Evolutionary conservation across 2,888 invertebrate species (phyloP).

Genomic region (Elysia crispata): DNA sequence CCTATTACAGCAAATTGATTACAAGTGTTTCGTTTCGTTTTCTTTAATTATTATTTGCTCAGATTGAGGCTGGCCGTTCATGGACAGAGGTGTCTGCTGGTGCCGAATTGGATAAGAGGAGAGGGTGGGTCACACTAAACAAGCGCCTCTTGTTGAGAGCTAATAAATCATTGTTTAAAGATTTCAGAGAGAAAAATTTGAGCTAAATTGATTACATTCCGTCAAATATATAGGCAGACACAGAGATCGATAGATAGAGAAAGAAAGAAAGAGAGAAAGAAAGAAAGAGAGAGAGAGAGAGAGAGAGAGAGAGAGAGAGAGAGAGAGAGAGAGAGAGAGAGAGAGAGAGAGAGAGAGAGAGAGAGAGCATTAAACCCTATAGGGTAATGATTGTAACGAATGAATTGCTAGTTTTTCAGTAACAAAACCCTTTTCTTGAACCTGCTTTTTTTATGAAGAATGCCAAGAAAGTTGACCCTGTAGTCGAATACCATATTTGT

Average conservation of each 20-base stretch:
- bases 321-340: too few species aligned
- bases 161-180: neutral
- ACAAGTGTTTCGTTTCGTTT: neutral
- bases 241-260: too few species aligned
- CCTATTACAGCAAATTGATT: too few species aligned
- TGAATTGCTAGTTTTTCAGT: neutral
- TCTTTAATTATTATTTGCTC: neutral
- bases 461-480: too few species aligned
- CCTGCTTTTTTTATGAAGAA: too few species aligned
- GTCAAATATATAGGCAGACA: neutral
- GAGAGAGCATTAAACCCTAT: too few species aligned
- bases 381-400: too few species aligned
- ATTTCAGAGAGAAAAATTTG: neutral
- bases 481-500: too few species aligned
- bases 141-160: neutral
- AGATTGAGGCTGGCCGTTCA: slow-evolving; percentile 55
- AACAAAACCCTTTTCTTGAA: too few species aligned
- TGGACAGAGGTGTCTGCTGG: slow-evolving; percentile 66
- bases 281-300: slow-evolving; percentile 1
- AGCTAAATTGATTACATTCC: neutral
- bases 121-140: slow-evolving; percentile 53
- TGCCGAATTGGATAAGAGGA: slow-evolving; percentile 54
- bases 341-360: too few species aligned
- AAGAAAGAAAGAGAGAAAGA: neutral
- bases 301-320: slow-evolving; percentile 1